Evolutionary conservation across 2,888 invertebrate genomes (phyloP).

Genomic region (Ellobium chinense): DNA sequence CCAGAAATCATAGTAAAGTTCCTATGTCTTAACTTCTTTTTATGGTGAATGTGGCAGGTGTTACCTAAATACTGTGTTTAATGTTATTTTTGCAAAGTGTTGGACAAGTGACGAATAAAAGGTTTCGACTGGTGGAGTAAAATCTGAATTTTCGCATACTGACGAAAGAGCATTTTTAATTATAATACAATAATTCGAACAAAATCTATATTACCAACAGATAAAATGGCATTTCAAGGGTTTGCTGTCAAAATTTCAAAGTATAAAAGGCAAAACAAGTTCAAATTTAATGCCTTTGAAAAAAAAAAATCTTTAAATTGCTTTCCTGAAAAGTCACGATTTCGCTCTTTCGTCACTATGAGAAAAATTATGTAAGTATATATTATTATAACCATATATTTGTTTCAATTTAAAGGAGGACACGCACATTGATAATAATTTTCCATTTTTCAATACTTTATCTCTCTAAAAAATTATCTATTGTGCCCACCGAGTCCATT

Average conservation of each 20-base stretch:
- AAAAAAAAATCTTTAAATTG: neutral
- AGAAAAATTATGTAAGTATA: too few relatives aligned
- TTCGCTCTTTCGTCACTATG: neutral
- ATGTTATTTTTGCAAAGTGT: neutral
- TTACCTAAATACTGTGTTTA: neutral
- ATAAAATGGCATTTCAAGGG: neutral
- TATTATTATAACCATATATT: too few relatives aligned
- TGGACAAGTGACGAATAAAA: neutral
- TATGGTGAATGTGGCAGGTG: neutral
- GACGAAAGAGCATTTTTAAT: neutral
- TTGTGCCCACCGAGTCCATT: too few relatives aligned
- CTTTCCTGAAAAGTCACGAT: neutral
- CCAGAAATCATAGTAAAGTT: too few relatives aligned
- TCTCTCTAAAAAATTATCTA: too few relatives aligned
- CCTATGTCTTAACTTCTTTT: too few relatives aligned
- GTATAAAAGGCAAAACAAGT: neutral
- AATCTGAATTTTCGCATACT: neutral
- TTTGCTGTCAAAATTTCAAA: neutral
- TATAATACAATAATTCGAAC: neutral
- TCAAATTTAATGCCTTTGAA: neutral
- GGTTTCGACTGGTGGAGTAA: neutral
- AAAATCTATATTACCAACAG: neutral
- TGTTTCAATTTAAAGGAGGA: too few relatives aligned
- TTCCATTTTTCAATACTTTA: too few relatives aligned
- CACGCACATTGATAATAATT: too few relatives aligned